A percentile compares a stretch with the other conserved stretches of the same genome.
Conservation (phyloP, 2,888 invertebrate genomes). For the Drosophila rubida region DNA sequence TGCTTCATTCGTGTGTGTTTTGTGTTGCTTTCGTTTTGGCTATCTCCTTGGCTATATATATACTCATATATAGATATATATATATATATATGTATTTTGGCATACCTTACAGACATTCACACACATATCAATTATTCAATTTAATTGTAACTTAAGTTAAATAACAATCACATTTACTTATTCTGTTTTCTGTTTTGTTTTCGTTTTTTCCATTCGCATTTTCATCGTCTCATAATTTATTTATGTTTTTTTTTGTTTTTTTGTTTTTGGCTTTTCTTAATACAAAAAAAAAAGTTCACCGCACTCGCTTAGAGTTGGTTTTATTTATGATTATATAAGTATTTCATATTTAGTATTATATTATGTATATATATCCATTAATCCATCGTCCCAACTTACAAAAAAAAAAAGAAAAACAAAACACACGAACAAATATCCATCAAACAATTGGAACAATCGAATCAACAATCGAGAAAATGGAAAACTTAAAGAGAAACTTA, state of each 20-base stretch:
- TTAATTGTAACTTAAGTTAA: conserved; percentile 81
- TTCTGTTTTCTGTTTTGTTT: conserved; percentile 58
- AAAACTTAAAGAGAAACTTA: conserved; percentile 60
- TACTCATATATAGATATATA: conserved; percentile 20
- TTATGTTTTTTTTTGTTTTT: conserved; percentile 17
- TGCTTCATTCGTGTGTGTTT: conserved; percentile 30
- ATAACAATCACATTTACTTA: conserved; percentile 84
- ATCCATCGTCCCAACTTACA: conserved; percentile 8
- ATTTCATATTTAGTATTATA: conserved; percentile 24
- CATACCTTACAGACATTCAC: conserved; percentile 61
- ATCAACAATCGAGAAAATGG: conserved; percentile 37
- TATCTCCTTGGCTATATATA: conserved; percentile 47
- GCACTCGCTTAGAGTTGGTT: conserved; percentile 43
- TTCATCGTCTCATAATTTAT: conserved; percentile 29
- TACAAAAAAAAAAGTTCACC: conserved; percentile 52
- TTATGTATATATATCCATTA: conserved; percentile 8
- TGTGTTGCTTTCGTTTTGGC: conserved; percentile 33
- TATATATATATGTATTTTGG: conserved; percentile 36
- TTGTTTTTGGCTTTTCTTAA: conserved; percentile 23
- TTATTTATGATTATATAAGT: conserved; percentile 56
- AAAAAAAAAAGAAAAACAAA: background rate
- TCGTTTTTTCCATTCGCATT: conserved; percentile 19
- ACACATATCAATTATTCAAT: conserved; percentile 57
- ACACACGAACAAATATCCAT: conserved; percentile 65
- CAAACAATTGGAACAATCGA: conserved; percentile 70